Percentiles rank a stretch among this genome's conserved stretches.
Evolutionary conservation across 2,888 invertebrate species (phyloP).

Genomic region (Diarsia dahlii): DNA sequence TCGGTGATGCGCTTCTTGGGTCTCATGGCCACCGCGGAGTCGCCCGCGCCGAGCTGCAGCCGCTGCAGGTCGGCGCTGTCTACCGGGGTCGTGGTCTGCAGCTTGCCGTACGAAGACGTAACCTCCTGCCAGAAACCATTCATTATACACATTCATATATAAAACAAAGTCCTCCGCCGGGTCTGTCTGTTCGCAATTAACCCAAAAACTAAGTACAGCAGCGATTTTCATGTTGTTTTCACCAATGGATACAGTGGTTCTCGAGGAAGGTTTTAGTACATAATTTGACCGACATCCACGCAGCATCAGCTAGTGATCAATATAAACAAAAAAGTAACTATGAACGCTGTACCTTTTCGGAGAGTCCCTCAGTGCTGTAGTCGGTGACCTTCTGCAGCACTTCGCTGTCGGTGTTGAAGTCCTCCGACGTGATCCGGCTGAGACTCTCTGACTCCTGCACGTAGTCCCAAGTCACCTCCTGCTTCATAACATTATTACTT

Average conservation of each 20-base stretch:
- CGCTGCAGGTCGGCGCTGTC: slow-evolving; percentile 60
- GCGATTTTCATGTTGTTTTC: too few species aligned
- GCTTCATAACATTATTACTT: slow-evolving; percentile 14
- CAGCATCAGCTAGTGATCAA: too few species aligned
- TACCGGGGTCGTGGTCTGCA: slow-evolving; percentile 73
- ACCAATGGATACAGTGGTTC: too few species aligned
- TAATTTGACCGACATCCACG: too few species aligned
- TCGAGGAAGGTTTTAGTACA: too few species aligned
- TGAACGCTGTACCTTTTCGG: slow-evolving; percentile 74
- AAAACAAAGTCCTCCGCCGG: too few species aligned
- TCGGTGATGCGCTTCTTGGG: slow-evolving; percentile 61
- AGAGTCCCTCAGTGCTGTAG: slow-evolving; percentile 77
- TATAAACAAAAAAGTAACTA: too few species aligned
- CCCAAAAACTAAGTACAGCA: too few species aligned
- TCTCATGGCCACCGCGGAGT: slow-evolving; percentile 70
- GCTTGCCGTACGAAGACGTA: slow-evolving; percentile 29
- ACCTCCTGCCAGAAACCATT: slow-evolving; percentile 27
- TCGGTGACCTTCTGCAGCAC: slow-evolving; percentile 84
- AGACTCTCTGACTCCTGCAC: slow-evolving; percentile 62
- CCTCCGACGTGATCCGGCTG: slow-evolving; percentile 49
- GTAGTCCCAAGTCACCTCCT: slow-evolving; percentile 53
- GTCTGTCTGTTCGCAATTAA: too few species aligned
- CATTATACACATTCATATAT: too few species aligned
- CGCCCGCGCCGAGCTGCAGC: slow-evolving; percentile 81
- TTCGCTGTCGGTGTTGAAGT: slow-evolving; percentile 80